Conservation (phyloP, 2,113 vertebrate genomes). For the Sinosuthora webbiana region DNA sequence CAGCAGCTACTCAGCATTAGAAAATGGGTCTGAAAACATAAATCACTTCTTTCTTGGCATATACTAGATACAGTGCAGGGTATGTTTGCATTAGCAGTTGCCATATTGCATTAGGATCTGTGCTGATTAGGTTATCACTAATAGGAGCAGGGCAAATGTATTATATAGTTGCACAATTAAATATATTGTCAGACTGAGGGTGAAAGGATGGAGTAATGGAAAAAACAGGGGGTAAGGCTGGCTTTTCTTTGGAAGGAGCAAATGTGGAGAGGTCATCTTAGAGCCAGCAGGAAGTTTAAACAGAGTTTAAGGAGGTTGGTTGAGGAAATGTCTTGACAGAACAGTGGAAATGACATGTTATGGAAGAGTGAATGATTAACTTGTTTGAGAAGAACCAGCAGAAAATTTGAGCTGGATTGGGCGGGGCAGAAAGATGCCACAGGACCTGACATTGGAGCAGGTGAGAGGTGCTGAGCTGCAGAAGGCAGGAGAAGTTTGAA, state of each 20-base stretch:
- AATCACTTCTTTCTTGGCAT: not conserved
- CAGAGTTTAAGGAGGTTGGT: not conserved
- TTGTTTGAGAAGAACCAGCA: not conserved
- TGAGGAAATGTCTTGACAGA: not conserved
- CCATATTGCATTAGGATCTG: conserved; percentile 51
- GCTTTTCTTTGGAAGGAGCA: not conserved
- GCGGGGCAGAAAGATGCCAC: not conserved
- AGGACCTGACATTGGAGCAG: not conserved
- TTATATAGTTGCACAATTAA: conserved; percentile 37
- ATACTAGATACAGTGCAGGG: conserved; percentile 6
- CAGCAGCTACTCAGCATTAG: not conserved
- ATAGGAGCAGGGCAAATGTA: conserved; percentile 24
- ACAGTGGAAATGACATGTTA: not conserved
- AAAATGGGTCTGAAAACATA: conserved; percentile 1
- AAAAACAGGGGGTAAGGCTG: not conserved
- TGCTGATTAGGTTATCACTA: conserved; percentile 50
- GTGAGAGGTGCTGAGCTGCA: not conserved
- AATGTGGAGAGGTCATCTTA: not conserved
- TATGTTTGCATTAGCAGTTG: conserved; percentile 40
- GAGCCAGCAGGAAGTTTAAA: conserved; percentile 15
- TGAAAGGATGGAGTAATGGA: not conserved
- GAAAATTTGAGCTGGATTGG: not conserved
- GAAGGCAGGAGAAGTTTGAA: not conserved
- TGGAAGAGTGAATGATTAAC: not conserved
- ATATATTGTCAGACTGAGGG: not conserved